These are phyloP conservation scores for Oxytorus armatus DNA, from an alignment of 2,888 invertebrate genomes.

Conservation along the genomic window DNA sequence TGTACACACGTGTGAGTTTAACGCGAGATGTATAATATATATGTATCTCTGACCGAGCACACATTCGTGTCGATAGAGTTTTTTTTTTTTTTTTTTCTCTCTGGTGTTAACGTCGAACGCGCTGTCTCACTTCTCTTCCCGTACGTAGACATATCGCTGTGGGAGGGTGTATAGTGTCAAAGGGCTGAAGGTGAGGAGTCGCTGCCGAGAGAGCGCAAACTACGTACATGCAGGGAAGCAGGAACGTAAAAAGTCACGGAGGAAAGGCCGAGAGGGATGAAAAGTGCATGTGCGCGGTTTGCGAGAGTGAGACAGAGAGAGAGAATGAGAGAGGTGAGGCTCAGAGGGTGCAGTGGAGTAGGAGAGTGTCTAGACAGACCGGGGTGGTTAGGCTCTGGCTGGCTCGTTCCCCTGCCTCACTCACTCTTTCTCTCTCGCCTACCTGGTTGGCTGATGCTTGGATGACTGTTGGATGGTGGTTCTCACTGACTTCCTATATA, in stretches of 20 bases:
- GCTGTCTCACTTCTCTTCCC: conserved; percentile 46
- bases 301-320: conserved; percentile 60
- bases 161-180: conserved; percentile 74
- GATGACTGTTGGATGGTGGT: conserved; percentile 73
- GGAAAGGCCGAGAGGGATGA: conserved; percentile 48
- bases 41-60: background rate
- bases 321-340: conserved; percentile 68
- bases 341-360: conserved; percentile 82
- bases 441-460: conserved; percentile 70
- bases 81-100: conserved; percentile 56
- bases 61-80: too few relatives aligned
- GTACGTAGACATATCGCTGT: conserved; percentile 11
- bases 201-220: conserved; percentile 49
- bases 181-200: conserved; percentile 78
- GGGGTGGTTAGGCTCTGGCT: conserved; percentile 79
- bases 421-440: conserved; percentile 60
- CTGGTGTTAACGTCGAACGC: conserved; percentile 39
- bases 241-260: conserved; percentile 49
- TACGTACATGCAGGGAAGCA: conserved; percentile 34
- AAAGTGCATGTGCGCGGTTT: conserved; percentile 25
- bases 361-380: conserved; percentile 83
- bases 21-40: background rate
- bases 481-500: conserved; percentile 60
- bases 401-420: conserved; percentile 68
- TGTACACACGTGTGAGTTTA: conserved; percentile 3